phyloP scores from a whole-genome alignment of 2,797 vertebrate species.

The Helostoma temminkii region DNA sequence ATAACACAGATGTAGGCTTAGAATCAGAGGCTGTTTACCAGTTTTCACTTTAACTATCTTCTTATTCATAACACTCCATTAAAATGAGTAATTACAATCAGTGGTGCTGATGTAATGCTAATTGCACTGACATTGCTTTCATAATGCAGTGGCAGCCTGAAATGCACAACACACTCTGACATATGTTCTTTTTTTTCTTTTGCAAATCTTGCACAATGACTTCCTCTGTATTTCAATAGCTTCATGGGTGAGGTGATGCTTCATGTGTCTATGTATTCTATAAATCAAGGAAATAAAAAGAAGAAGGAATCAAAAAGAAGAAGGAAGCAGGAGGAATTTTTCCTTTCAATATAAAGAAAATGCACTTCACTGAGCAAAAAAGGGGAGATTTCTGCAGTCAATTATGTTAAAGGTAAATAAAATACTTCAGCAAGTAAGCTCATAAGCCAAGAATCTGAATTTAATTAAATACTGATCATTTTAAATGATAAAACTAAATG shows the following conservation, averaged over 20 bases:
- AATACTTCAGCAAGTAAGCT: neutral
- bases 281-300: too few relatives aligned
- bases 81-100: neutral
- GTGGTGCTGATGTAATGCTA: neutral
- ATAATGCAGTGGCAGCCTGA: slow-evolving; percentile 8
- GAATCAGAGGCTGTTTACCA: neutral
- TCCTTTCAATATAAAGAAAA: neutral
- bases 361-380: neutral
- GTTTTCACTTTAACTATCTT: neutral
- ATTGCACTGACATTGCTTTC: neutral
- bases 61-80: neutral
- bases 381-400: neutral
- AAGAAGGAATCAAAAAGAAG: too few relatives aligned
- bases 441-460: slow-evolving; percentile 16
- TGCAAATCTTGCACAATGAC: neutral
- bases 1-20: neutral
- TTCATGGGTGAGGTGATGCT: neutral
- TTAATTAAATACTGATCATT: slow-evolving; percentile 55
- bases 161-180: neutral
- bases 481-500: slow-evolving; percentile 27
- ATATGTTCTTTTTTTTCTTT: neutral
- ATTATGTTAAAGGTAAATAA: neutral
- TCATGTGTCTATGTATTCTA: neutral
- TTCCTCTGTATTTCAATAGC: slow-evolving; percentile 18
- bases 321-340: neutral